Percentiles rank a stretch among this genome's conserved stretches.
phyloP scores from a whole-genome alignment of 2,113 vertebrate genomes.

The Fregata magnificens region DNA sequence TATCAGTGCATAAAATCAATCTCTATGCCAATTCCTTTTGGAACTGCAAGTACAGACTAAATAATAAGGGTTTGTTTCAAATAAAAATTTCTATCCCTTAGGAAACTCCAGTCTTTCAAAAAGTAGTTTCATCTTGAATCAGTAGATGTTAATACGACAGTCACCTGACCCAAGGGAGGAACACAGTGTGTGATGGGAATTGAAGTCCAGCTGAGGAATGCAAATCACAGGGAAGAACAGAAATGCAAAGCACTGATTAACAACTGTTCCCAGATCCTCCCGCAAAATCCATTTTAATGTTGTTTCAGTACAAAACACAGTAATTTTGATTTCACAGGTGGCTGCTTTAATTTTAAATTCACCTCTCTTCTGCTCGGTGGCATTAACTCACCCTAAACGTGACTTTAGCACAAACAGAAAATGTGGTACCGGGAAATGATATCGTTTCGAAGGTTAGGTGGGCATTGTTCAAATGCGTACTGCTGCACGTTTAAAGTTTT shows the following conservation, averaged over 20 bases:
- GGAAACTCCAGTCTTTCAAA: background rate
- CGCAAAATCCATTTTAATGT: background rate
- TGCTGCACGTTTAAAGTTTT: background rate
- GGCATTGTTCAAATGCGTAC: background rate
- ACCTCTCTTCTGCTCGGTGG: background rate
- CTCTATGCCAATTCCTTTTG: background rate
- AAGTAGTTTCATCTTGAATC: background rate
- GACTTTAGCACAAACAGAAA: background rate
- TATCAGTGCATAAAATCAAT: slow-evolving; percentile 28
- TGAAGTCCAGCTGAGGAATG: background rate
- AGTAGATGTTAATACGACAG: background rate
- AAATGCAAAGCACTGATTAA: background rate
- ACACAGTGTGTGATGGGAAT: background rate
- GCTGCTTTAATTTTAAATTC: background rate
- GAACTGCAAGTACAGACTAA: background rate
- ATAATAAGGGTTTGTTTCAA: slow-evolving; percentile 8
- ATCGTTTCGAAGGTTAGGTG: background rate
- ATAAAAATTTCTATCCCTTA: background rate
- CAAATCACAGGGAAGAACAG: background rate
- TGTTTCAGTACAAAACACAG: background rate
- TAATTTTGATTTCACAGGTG: background rate
- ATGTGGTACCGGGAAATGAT: background rate
- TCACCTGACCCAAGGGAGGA: background rate
- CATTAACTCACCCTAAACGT: background rate
- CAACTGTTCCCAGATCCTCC: background rate